phyloP scores from a whole-genome alignment of 1,140 invertebrate genomes.

The Neotoxoptera formosana region DNA sequence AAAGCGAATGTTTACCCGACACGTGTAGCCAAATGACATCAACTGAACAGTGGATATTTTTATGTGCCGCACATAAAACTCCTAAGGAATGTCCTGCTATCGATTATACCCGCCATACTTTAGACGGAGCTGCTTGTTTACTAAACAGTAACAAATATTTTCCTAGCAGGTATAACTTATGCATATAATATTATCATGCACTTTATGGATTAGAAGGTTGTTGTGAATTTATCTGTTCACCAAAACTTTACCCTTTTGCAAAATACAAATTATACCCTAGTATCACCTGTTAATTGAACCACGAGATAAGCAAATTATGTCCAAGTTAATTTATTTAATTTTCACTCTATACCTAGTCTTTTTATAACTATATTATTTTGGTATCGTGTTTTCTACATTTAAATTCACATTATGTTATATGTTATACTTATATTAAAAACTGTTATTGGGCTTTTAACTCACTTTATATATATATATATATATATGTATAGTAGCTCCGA shows the following conservation, averaged over 20 bases:
- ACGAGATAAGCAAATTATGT: neutral
- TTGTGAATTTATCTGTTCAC: neutral
- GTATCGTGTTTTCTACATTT: neutral
- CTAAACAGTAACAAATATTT: conserved; percentile 99
- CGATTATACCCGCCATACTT: conserved; percentile 98
- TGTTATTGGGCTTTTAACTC: too few relatives aligned
- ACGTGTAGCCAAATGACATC: conserved; percentile 99
- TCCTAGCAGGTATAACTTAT: conserved; percentile 85
- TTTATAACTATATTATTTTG: neutral
- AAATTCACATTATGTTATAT: neutral
- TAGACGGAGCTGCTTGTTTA: conserved; percentile 98
- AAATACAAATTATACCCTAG: neutral
- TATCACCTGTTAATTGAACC: neutral
- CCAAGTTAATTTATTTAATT: neutral
- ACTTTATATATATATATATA: too few relatives aligned
- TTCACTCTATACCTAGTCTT: neutral
- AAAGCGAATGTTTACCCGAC: conserved; percentile 95
- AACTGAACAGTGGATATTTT: conserved; percentile 99
- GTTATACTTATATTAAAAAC: neutral
- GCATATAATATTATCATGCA: neutral
- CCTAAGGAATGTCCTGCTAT: conserved; percentile 99
- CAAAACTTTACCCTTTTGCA: neutral
- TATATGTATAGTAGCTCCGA: too few relatives aligned
- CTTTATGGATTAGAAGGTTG: neutral
- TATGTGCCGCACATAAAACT: conserved; percentile 99